Base-by-base conservation (phyloP, 92 coral and sea anemone species). In the Parazoanthus atlanticus region DNA sequence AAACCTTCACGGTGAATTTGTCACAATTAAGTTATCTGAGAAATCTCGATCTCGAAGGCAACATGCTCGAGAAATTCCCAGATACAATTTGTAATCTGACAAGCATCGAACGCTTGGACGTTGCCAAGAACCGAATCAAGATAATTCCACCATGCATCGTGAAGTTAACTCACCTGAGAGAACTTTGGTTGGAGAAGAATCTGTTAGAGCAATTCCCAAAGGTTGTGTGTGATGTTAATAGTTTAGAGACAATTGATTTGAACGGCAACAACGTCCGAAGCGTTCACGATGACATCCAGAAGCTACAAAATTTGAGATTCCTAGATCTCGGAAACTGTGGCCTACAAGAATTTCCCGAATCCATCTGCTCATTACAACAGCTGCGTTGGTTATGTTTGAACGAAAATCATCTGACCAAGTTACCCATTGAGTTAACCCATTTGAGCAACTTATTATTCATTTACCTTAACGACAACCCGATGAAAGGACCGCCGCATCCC, bases 301-400 rank as follows among this genome's bases (percentile, higher is more conserved):
- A 85, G 52, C 49, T 91, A 30, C 73, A 47, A 30, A 73, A 85
- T 28, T 72, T 91, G 80, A 80, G 72, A 80, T 66, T 29, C 79
- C 74, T 91, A 36, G 93, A 91, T 47, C 77, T 89, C 49, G 91
- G 88, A 74, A 30, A 31, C n/a, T 91, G 93, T 40, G 91, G 91
- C 9, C 74, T 89, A 54, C 58, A 80, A 5, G 78, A 80, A 31
- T 74, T 69, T 28, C 93, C 93, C 28, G 33, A 82, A 31, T 41
- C 89, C 3, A 54, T 91, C 61, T 86, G 89, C 31, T 74, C 81
- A 4, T 83, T 83, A 26, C 41, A 0, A 8, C 31, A 83, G 5
- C 89, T 86, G 72, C 65, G 49, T 47, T 85, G 91, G 82, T 33
- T 91, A 26, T 91, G 89, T 61, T 83, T 91, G n/a, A 89, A 85